A percentile compares a stretch with the other conserved stretches of the same genome.
phyloP scores from a whole-genome alignment of 2,888 invertebrate species.

The Chelonus formosanus region DNA sequence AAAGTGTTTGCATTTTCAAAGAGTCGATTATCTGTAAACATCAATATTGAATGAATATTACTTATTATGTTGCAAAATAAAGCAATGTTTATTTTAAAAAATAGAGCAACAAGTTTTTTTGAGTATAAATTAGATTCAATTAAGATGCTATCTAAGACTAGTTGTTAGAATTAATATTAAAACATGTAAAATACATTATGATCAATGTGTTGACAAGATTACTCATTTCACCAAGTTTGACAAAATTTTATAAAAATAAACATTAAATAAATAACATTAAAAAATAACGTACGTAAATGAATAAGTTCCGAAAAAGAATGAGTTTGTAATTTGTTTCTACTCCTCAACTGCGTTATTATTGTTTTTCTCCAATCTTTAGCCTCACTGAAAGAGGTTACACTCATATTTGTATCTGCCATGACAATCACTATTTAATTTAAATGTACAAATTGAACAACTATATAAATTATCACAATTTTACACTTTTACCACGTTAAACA shows the following conservation, averaged over 20 bases:
- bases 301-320: conserved; percentile 82
- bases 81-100: conserved; percentile 11
- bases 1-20: conserved; percentile 85
- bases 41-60: conserved; percentile 32
- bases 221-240: background rate
- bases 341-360: conserved; percentile 76
- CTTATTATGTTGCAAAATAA: background rate
- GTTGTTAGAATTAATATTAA: no score
- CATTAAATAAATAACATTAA: background rate
- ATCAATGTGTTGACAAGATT: background rate
- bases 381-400: conserved; percentile 50
- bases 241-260: background rate
- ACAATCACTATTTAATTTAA: background rate
- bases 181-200: background rate
- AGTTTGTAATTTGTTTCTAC: conserved; percentile 79
- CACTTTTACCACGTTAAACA: no score
- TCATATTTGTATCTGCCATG: conserved; percentile 6
- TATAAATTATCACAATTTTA: no score
- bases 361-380: conserved; percentile 74
- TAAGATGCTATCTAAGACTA: no score
- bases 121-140: background rate
- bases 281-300: conserved; percentile 76
- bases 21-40: conserved; percentile 80
- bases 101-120: background rate
- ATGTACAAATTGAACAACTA: no score